Conservation (phyloP, 2,888 invertebrate species). For the Drosophila pseudotakahashii region DNA sequence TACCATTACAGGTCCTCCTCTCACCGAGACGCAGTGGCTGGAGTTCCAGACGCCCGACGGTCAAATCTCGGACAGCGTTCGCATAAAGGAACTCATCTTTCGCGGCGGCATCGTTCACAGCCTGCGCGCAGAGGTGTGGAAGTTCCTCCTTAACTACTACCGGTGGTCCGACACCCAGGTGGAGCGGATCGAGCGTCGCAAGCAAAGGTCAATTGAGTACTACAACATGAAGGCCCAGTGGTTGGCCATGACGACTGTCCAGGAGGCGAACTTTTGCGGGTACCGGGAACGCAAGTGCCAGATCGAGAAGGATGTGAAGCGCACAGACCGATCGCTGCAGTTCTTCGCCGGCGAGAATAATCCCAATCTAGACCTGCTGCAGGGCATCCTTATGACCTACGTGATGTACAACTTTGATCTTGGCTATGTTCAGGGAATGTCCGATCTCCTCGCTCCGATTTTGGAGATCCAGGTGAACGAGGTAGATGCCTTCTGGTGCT, state of each 20-base stretch:
- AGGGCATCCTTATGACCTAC: conserved; percentile 98
- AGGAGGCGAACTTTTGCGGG: conserved; percentile 94
- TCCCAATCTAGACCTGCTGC: conserved; percentile 92
- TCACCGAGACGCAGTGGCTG: conserved; percentile 92
- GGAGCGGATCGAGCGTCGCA: conserved; percentile 89
- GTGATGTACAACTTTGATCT: conserved; percentile 99
- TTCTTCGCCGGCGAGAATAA: conserved; percentile 98
- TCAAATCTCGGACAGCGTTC: conserved; percentile 90
- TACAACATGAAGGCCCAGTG: conserved; percentile 98
- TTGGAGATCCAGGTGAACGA: conserved; percentile 93
- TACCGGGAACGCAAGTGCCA: conserved; percentile 96
- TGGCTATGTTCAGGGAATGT: conserved; percentile 99
- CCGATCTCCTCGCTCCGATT: conserved; percentile 97
- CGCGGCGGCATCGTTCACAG: conserved; percentile 93
- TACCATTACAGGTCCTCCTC: conserved; percentile 86
- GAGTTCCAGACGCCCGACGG: conserved; percentile 92
- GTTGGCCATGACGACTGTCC: conserved; percentile 94
- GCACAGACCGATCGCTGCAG: conserved; percentile 95
- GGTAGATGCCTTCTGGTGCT: conserved; percentile 99
- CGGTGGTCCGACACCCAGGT: conserved; percentile 92
- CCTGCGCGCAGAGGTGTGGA: conserved; percentile 95
- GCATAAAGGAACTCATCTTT: conserved; percentile 94
- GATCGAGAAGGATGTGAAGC: conserved; percentile 98
- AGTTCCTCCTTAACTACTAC: conserved; percentile 95
- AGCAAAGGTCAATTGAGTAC: conserved; percentile 93